These are phyloP conservation scores for Sardinella longiceps DNA, from an alignment of 2,797 vertebrate species.

Conservation along the genomic window DNA sequence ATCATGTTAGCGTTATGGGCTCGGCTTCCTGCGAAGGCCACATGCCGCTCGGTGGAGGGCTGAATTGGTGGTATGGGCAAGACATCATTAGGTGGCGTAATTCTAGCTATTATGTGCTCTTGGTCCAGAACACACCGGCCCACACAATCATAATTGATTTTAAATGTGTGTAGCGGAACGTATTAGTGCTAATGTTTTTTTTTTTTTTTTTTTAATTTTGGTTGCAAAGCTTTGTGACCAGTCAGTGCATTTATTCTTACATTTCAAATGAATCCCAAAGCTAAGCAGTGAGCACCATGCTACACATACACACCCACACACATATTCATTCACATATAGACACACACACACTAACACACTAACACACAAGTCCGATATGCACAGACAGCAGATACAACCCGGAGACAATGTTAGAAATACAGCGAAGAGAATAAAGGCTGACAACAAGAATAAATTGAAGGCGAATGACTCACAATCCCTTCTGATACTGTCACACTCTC, in stretches of 20 bases:
- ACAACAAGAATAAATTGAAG: slow-evolving; percentile 2
- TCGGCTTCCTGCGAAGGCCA: background rate
- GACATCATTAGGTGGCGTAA: background rate
- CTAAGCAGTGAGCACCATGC: too few relatives aligned
- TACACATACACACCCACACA: background rate
- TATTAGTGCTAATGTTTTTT: background rate
- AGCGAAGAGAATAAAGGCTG: background rate
- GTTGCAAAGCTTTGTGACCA: background rate
- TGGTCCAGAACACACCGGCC: background rate
- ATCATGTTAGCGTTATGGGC: background rate
- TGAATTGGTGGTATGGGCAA: background rate
- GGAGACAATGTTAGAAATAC: background rate
- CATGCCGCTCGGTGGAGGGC: background rate
- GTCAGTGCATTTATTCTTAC: background rate
- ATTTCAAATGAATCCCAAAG: too few relatives aligned
- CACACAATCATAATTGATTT: background rate
- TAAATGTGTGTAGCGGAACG: background rate
- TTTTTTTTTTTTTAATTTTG: background rate
- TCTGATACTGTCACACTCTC: background rate
- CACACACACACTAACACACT: background rate
- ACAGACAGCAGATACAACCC: background rate
- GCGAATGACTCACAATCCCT: background rate
- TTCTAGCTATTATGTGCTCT: background rate
- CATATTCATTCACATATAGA: background rate
- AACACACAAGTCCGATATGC: too few relatives aligned